These are phyloP conservation scores for Engraulis encrasicolus DNA, from an alignment of 2,113 vertebrate genomes.

Conservation along the genomic window DNA sequence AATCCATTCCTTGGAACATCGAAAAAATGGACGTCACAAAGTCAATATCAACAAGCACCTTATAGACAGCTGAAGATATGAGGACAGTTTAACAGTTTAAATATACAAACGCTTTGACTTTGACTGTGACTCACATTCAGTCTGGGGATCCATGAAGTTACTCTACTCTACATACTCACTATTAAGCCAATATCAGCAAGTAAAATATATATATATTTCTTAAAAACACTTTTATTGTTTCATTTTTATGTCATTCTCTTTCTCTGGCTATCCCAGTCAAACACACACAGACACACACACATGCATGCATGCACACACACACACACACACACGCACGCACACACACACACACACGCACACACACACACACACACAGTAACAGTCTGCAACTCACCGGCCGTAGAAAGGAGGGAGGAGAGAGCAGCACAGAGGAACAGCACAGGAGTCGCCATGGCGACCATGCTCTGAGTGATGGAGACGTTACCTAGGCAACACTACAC, in stretches of 20 bases:
- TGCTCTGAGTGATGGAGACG: background rate
- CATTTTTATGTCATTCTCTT: too few species aligned
- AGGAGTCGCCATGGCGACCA: constrained; percentile 60
- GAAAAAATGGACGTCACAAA: too few species aligned
- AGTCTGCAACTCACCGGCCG: constrained; percentile 58
- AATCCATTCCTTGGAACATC: too few species aligned
- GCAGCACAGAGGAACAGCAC: constrained; percentile 54
- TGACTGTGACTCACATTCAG: too few species aligned
- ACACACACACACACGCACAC: background rate
- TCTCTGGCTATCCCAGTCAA: too few species aligned
- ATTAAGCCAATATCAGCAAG: too few species aligned
- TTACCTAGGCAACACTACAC: constrained; percentile 29
- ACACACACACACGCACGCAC: background rate
- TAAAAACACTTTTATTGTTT: too few species aligned
- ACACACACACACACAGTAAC: background rate
- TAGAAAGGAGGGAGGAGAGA: constrained; percentile 55
- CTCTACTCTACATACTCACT: too few species aligned
- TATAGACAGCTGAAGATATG: background rate
- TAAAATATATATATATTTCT: too few species aligned
- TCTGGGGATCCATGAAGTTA: too few species aligned
- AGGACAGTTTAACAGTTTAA: background rate
- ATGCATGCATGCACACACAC: background rate
- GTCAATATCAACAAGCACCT: too few species aligned
- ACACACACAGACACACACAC: background rate
- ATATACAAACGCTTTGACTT: too few species aligned